Evolutionary conservation across 2,113 vertebrate genomes (phyloP).

Genomic region (Heteronetta atricapilla): DNA sequence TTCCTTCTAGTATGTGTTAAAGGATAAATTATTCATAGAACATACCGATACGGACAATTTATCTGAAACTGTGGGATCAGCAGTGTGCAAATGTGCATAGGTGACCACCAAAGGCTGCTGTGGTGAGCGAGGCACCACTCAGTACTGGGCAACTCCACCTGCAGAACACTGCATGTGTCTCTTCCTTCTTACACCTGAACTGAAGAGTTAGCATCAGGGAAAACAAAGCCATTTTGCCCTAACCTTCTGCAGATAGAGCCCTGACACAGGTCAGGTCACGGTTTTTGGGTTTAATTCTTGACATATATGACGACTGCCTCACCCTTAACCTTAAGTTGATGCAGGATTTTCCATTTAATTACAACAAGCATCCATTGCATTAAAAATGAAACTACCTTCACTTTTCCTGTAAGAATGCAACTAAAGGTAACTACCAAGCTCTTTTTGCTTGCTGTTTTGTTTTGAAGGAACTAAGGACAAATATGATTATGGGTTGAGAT

Average conservation of each 20-base stretch:
- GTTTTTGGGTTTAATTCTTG: background rate
- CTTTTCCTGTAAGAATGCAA: background rate
- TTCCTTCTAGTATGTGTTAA: background rate
- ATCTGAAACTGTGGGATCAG: background rate
- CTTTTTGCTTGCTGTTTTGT: background rate
- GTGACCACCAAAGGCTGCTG: background rate
- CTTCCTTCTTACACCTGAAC: background rate
- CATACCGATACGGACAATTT: background rate
- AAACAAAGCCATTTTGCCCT: background rate
- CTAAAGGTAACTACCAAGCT: constrained; percentile 22
- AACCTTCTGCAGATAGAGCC: background rate
- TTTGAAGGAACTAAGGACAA: constrained; percentile 37
- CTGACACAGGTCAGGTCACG: background rate
- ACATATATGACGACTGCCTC: background rate
- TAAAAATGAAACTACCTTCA: background rate
- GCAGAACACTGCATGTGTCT: rapidly evolving
- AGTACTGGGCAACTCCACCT: background rate
- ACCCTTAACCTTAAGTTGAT: background rate
- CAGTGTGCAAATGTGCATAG: background rate
- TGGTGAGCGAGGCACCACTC: rapidly evolving
- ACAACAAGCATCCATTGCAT: background rate
- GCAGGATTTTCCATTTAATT: constrained; percentile 32
- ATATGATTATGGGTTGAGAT: constrained; percentile 40
- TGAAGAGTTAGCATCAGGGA: background rate
- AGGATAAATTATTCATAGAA: background rate